A percentile compares a stretch with the other conserved stretches of the same genome.
Conservation (phyloP, 2,888 invertebrate species). For the Stomorhina lunata region DNA sequence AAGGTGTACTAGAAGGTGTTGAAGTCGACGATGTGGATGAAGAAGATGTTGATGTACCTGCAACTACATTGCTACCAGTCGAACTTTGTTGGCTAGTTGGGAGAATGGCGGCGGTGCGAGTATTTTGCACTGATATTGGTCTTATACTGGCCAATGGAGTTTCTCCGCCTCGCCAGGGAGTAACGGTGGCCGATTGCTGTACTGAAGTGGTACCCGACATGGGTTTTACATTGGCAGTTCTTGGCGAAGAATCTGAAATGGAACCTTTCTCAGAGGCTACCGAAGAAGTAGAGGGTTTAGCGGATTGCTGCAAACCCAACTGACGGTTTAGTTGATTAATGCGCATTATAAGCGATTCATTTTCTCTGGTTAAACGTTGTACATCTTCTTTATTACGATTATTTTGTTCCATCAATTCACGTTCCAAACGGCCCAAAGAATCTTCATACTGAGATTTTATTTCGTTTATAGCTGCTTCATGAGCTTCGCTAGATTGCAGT, state of each 20-base stretch:
- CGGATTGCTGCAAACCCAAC: slow-evolving; percentile 83
- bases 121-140: slow-evolving; percentile 89
- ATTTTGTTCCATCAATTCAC: slow-evolving; percentile 85
- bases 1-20: slow-evolving; percentile 71
- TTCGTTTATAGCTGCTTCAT: slow-evolving; percentile 82
- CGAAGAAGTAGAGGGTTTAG: slow-evolving; percentile 86
- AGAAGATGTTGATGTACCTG: slow-evolving; percentile 71
- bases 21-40: slow-evolving; percentile 77
- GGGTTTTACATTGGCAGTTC: slow-evolving; percentile 96
- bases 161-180: slow-evolving; percentile 87
- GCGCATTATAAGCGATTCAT: slow-evolving; percentile 87
- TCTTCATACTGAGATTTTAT: slow-evolving; percentile 87
- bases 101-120: slow-evolving; percentile 87
- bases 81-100: slow-evolving; percentile 82
- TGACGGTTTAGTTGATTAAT: slow-evolving; percentile 86
- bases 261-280: slow-evolving; percentile 82
- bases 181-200: slow-evolving; percentile 81
- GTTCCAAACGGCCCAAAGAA: slow-evolving; percentile 85
- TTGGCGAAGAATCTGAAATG: slow-evolving; percentile 82
- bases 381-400: slow-evolving; percentile 82
- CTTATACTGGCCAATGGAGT: slow-evolving; percentile 95
- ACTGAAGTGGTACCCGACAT: slow-evolving; percentile 86
- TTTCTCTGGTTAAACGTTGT: slow-evolving; percentile 81
- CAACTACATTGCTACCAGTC: slow-evolving; percentile 78
- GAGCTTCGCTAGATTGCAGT: slow-evolving; percentile 82